phyloP scores from a whole-genome alignment of 2,113 vertebrate genomes.

The Tragulus kanchil region DNA sequence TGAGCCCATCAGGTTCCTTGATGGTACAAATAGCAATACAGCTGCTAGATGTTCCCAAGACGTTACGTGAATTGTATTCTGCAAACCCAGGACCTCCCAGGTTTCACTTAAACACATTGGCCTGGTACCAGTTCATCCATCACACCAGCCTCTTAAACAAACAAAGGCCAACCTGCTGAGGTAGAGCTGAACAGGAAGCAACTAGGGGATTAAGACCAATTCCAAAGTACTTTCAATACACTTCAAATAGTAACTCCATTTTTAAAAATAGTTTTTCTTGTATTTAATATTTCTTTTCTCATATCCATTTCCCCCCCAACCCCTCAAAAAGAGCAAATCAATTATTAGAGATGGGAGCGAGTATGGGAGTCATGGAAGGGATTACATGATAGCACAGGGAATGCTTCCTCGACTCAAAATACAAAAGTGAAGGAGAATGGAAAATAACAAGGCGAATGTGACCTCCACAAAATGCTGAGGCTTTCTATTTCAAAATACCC shows the following conservation, averaged over 20 bases:
- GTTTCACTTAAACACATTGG: conserved; percentile 67
- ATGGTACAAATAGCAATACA: conserved; percentile 28
- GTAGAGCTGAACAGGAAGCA: conserved; percentile 22
- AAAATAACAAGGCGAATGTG: conserved; percentile 50
- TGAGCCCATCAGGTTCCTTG: conserved; percentile 42
- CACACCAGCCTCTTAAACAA: conserved; percentile 4
- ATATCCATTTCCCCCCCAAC: conserved; percentile 40
- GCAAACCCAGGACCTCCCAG: conserved; percentile 57
- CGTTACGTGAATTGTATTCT: conserved; percentile 66
- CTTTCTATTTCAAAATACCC: conserved; percentile 51
- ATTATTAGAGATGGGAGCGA: not conserved
- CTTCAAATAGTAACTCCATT: conserved; percentile 33
- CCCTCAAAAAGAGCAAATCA: not conserved
- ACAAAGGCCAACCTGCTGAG: conserved; percentile 43
- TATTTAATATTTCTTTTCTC: conserved; percentile 41
- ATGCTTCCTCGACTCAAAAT: conserved; percentile 55
- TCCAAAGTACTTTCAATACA: conserved; percentile 44
- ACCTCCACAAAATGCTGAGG: not conserved
- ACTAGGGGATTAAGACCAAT: conserved; percentile 8
- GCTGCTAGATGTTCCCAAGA: conserved; percentile 41
- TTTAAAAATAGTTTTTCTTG: conserved; percentile 48
- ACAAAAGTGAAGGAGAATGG: not conserved
- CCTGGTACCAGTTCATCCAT: conserved; percentile 61
- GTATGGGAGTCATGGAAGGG: not conserved
- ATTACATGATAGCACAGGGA: not conserved